Base-by-base conservation (phyloP, 2,888 invertebrate species). In the Drosophila rubida region DNA sequence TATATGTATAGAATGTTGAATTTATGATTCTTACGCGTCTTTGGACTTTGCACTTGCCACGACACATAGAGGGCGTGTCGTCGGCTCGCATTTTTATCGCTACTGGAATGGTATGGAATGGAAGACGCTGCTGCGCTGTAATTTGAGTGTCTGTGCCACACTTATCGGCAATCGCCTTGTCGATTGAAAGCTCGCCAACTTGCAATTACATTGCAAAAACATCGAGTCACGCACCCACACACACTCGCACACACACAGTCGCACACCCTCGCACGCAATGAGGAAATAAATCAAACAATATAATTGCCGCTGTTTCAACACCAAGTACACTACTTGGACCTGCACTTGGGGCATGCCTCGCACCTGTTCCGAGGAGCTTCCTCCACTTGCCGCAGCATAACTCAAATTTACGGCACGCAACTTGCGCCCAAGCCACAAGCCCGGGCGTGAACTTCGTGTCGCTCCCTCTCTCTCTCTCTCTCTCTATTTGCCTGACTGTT, bases 251-350 rank as follows among this genome's bases (percentile, higher is more conserved):
- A 50, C 46, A 66, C 16, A 32, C 16, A 32, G 4, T 35, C 37
- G 44, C 48, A 30, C 22, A 41, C 51, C 51, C 51, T 19, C 25
- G 35, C 27, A 66, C 25, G 87, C 85, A 83, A 87, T 82, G 85
- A 81, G 44, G 66, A 84, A 82, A 84, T 87, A 84, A 84, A 84
- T 84, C 88, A 84, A 85, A 78, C 73, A 80, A 82, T 80, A 79
- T 87, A 85, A 83, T 87, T 74, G 83, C 80, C 78, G 80, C 82
- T 77, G 79, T 85, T 84, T 74, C 71, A 85, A 69, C 85, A 78
- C 74, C 76, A 71, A 78, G 64, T 81, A 78, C 75, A 80, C 64
- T 55, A 45, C 45, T 35, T 42, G 8, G 66, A 63, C 69, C 60
- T 74, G 66, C 55, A 60, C 62, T 69, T 42, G 55, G 60, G 54